These are phyloP conservation scores for Philaethria dido DNA, from an alignment of 2,888 invertebrate species.

Conservation along the genomic window DNA sequence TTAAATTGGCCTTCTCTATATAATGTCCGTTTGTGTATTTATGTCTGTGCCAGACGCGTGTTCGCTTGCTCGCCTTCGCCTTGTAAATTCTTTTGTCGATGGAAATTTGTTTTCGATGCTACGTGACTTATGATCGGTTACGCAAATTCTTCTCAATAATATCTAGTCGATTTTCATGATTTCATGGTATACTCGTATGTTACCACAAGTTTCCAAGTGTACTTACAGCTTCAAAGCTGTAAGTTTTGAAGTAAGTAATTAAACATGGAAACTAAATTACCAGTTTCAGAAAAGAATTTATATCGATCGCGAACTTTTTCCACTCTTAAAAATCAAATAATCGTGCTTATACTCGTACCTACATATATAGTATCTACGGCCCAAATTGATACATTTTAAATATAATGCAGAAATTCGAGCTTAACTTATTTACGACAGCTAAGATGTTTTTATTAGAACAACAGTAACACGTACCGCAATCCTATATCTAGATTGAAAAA, in stretches of 20 bases:
- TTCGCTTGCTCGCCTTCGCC: conserved; percentile 57
- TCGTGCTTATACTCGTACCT: too few species aligned
- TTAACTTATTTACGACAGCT: background rate
- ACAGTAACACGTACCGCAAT: conserved; percentile 69
- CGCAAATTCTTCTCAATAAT: conserved; percentile 9
- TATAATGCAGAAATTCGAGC: background rate
- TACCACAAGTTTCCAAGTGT: too few species aligned
- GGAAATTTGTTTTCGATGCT: conserved; percentile 58
- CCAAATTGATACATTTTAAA: too few species aligned
- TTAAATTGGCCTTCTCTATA: conserved; percentile 81
- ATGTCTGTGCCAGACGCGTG: conserved; percentile 61
- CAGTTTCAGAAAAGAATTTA: too few species aligned
- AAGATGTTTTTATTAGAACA: conserved; percentile 31
- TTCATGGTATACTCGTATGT: background rate
- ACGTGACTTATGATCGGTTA: conserved; percentile 41
- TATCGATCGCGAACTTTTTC: too few species aligned
- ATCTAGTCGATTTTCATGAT: background rate
- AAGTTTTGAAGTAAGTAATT: background rate
- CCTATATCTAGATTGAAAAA: conserved; percentile 71
- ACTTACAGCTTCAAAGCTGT: background rate
- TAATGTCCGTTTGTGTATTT: conserved; percentile 69
- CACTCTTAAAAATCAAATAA: too few species aligned
- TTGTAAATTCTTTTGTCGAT: conserved; percentile 61
- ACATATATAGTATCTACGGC: too few species aligned
- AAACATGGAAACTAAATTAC: too few species aligned